Evolutionary conservation across 2,888 invertebrate genomes (phyloP).

Genomic region (Drosophila anceps): DNA sequence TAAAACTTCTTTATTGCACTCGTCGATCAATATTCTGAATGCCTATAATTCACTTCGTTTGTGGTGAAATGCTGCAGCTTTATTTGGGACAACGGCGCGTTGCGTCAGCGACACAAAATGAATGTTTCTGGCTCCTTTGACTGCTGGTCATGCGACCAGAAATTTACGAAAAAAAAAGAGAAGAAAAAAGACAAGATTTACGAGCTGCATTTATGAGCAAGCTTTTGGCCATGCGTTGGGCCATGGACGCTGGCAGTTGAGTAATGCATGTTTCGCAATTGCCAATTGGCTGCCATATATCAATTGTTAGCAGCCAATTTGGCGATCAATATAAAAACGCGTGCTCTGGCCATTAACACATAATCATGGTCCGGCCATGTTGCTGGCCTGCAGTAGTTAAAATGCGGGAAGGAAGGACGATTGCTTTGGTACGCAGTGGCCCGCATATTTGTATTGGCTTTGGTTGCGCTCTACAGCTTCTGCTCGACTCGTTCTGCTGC

Average conservation of each 20-base stretch:
- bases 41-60: slow-evolving; percentile 1
- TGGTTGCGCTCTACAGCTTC: slow-evolving; percentile 24
- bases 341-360: slow-evolving; percentile 37
- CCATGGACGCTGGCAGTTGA: slow-evolving; percentile 33
- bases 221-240: slow-evolving; percentile 30
- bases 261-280: slow-evolving; percentile 71
- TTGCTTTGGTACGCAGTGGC: slow-evolving; percentile 29
- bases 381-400: slow-evolving; percentile 32
- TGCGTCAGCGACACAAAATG: slow-evolving; percentile 43
- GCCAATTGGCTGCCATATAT: slow-evolving; percentile 60
- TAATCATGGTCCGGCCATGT: neutral
- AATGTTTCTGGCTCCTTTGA: slow-evolving; percentile 48
- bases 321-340: slow-evolving; percentile 71
- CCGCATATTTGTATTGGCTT: slow-evolving; percentile 55
- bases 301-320: slow-evolving; percentile 78
- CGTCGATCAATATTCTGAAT: slow-evolving; percentile 5
- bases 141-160: slow-evolving; percentile 42
- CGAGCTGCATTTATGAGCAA: slow-evolving; percentile 72
- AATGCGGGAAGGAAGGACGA: slow-evolving; percentile 24
- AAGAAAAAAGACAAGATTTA: slow-evolving; percentile 60
- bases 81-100: slow-evolving; percentile 32
- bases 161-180: neutral
- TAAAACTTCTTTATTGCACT: slow-evolving; percentile 1
- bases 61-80: slow-evolving; percentile 17
- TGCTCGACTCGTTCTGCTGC: slow-evolving; percentile 13